Conservation (phyloP, 2,888 invertebrate species). For the Glomeris marginata region DNA sequence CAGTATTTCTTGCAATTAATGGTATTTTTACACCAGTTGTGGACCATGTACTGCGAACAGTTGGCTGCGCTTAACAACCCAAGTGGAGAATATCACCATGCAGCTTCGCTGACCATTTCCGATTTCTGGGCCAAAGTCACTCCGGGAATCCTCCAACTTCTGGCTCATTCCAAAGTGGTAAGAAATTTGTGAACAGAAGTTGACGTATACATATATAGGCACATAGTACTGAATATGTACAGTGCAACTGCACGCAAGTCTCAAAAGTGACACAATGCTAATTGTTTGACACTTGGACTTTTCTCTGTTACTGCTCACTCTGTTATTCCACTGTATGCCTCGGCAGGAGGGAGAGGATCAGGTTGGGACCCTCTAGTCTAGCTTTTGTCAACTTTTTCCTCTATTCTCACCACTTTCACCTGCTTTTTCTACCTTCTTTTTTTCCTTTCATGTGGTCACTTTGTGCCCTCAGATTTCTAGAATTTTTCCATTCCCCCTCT, state of each 20-base stretch:
- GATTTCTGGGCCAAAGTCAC: conserved; percentile 99
- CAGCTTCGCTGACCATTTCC: conserved; percentile 48
- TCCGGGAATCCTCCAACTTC: conserved; percentile 81
- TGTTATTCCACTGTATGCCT: no score
- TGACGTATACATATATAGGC: background rate
- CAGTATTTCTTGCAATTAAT: no score
- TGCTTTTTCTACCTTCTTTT: no score
- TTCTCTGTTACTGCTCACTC: background rate
- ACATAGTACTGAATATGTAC: no score
- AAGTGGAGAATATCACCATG: conserved; percentile 28
- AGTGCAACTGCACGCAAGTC: background rate
- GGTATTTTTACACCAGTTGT: conserved; percentile 27
- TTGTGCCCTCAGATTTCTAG: no score
- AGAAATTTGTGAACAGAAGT: conserved; percentile 26
- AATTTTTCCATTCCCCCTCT: no score
- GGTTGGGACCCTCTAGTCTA: background rate
- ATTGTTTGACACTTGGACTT: background rate
- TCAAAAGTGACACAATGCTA: no score
- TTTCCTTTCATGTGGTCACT: no score
- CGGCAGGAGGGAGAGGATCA: conserved; percentile 6
- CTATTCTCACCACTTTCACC: no score
- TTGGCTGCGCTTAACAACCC: conserved; percentile 47
- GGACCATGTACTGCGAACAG: conserved; percentile 96
- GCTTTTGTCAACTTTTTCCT: no score
- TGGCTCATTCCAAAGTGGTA: conserved; percentile 80